Percentiles rank a stretch among this genome's conserved stretches.
phyloP scores from a whole-genome alignment of 2,797 vertebrate species.

The Amblyraja radiata region DNA sequence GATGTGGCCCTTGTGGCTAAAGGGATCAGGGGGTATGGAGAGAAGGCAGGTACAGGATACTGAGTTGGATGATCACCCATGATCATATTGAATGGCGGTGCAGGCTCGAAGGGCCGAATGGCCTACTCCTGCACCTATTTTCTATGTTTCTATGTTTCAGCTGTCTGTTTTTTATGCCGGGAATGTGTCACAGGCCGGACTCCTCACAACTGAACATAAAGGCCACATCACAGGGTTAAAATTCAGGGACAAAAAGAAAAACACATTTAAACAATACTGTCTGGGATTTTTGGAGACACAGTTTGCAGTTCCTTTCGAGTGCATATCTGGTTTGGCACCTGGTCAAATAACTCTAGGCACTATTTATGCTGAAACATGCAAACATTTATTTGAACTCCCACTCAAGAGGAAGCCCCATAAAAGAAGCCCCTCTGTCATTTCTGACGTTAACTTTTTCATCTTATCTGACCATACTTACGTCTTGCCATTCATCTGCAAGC shows the following conservation, averaged over 20 bases:
- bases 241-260: not conserved
- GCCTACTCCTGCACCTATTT: no score
- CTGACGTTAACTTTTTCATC: conserved; percentile 21
- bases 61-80: no score
- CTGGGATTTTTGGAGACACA: conserved; percentile 23
- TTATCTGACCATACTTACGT: conserved; percentile 59
- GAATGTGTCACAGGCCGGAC: not conserved
- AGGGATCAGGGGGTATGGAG: no score
- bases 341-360: not conserved
- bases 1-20: no score
- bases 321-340: conserved; percentile 33
- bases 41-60: no score
- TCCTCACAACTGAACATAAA: not conserved
- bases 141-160: no score
- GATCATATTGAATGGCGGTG: no score
- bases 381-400: conserved; percentile 27
- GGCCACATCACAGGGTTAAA: not conserved
- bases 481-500: conserved; percentile 63
- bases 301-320: conserved; percentile 25
- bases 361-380: conserved; percentile 36
- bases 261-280: conserved; percentile 22
- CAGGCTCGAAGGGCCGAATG: no score
- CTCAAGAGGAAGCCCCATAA: conserved; percentile 20
- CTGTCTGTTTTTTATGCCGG: no score
- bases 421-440: conserved; percentile 29